Evolutionary conservation across 1,140 invertebrate genomes (phyloP).

Genomic region (Proales similis): DNA sequence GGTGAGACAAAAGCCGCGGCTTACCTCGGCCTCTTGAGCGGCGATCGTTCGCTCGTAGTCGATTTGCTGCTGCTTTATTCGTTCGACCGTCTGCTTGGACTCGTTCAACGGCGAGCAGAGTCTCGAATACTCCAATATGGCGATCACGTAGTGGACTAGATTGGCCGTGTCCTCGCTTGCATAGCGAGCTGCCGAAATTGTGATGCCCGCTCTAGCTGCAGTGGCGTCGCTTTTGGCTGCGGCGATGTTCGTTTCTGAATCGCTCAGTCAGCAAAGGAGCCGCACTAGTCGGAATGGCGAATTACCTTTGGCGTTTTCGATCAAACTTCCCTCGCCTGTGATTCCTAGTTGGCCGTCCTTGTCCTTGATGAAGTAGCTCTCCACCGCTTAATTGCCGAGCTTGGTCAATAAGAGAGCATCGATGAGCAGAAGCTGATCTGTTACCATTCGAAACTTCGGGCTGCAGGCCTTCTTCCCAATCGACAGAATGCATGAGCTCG

Average conservation of each 20-base stretch:
- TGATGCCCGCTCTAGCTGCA: constrained; percentile 45
- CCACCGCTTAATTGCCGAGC: constrained; percentile 46
- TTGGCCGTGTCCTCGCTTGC: constrained; percentile 52
- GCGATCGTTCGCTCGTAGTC: constrained; percentile 45
- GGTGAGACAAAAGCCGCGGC: neutral
- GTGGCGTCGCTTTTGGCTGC: constrained; percentile 11
- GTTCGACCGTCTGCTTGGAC: constrained; percentile 45
- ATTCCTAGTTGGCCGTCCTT: constrained; percentile 50
- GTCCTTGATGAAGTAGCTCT: constrained; percentile 48
- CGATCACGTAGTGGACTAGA: constrained; percentile 52
- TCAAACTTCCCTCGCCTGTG: constrained; percentile 49
- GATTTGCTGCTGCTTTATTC: constrained; percentile 49
- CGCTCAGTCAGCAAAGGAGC: neutral
- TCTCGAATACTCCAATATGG: constrained; percentile 51
- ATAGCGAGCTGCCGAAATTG: constrained; percentile 48
- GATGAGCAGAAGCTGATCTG: neutral
- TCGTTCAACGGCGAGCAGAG: constrained; percentile 47
- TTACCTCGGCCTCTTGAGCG: constrained; percentile 27
- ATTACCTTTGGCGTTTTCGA: constrained; percentile 46
- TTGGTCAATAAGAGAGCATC: neutral
- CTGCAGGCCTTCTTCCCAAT: constrained; percentile 51
- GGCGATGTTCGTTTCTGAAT: neutral
- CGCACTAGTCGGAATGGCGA: neutral
- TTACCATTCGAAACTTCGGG: constrained; percentile 47
- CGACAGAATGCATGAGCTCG: constrained; percentile 51